Conservation (phyloP, 2,797 vertebrate genomes). For the Galagoides demidoff region DNA sequence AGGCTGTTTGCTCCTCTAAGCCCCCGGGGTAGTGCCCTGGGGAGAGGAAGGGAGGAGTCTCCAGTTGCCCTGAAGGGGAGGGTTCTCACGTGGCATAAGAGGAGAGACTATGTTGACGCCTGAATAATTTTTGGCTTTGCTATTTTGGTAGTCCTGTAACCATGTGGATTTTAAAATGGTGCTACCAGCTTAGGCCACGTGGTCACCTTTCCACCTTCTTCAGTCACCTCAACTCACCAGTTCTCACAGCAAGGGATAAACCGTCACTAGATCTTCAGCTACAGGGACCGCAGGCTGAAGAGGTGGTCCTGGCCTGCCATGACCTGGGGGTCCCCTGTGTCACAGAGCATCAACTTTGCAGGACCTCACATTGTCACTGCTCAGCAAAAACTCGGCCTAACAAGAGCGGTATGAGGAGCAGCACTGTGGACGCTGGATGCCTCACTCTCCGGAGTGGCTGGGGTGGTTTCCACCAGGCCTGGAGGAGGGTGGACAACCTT, state of each 20-base stretch:
- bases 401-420: not conserved
- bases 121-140: not conserved
- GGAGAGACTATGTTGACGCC: not conserved
- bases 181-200: not conserved
- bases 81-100: not conserved
- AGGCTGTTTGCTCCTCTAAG: not conserved
- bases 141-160: not conserved
- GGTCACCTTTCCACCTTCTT: not conserved
- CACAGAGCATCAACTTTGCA: not conserved
- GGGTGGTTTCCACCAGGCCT: not conserved
- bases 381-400: not conserved
- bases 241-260: slow-evolving; percentile 5
- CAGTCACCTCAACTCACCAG: not conserved
- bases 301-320: not conserved
- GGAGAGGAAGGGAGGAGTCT: not conserved
- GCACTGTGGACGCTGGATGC: not conserved
- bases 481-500: not conserved
- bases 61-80: not conserved
- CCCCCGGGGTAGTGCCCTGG: not conserved
- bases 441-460: not conserved
- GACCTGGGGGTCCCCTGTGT: not conserved
- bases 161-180: not conserved
- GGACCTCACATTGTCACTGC: not conserved
- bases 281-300: not conserved
- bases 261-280: not conserved